Conservation (phyloP, 2,113 vertebrate genomes). For the Oryzias celebensis region DNA sequence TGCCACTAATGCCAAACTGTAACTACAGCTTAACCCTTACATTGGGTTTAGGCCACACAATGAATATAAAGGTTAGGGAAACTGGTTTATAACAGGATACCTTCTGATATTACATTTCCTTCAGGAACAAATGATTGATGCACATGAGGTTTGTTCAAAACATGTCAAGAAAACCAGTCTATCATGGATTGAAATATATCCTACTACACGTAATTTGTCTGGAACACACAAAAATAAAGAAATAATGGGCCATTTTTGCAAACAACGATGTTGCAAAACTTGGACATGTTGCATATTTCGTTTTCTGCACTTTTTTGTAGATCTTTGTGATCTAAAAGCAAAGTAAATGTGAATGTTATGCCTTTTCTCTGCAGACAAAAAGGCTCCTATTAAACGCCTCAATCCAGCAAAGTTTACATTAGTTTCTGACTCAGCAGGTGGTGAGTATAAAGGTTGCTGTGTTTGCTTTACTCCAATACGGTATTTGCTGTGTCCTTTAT, state of each 20-base stretch:
- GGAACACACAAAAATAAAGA: background rate
- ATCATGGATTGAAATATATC: background rate
- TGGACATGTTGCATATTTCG: background rate
- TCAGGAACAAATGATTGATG: too few relatives aligned
- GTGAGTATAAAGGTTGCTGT: slow-evolving; percentile 3
- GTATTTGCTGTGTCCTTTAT: slow-evolving; percentile 1
- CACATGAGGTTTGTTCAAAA: too few relatives aligned
- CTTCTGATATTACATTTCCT: too few relatives aligned
- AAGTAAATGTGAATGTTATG: too few relatives aligned
- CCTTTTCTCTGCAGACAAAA: background rate
- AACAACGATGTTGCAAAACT: background rate
- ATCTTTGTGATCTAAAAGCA: too few relatives aligned
- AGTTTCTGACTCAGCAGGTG: slow-evolving; percentile 33
- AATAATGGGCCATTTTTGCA: background rate
- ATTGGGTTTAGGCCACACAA: too few relatives aligned
- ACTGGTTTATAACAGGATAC: too few relatives aligned
- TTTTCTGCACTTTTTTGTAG: background rate
- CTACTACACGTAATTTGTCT: background rate
- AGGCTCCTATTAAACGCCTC: background rate
- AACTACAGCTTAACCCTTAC: too few relatives aligned
- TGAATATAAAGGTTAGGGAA: too few relatives aligned
- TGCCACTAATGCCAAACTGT: too few relatives aligned
- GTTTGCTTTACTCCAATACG: slow-evolving; percentile 7
- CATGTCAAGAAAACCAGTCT: too few relatives aligned
- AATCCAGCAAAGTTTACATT: background rate